Percentiles rank a stretch among this genome's conserved stretches.
Evolutionary conservation across 2,113 vertebrate genomes (phyloP).

Genomic region (Tychaedon coryphoeus): DNA sequence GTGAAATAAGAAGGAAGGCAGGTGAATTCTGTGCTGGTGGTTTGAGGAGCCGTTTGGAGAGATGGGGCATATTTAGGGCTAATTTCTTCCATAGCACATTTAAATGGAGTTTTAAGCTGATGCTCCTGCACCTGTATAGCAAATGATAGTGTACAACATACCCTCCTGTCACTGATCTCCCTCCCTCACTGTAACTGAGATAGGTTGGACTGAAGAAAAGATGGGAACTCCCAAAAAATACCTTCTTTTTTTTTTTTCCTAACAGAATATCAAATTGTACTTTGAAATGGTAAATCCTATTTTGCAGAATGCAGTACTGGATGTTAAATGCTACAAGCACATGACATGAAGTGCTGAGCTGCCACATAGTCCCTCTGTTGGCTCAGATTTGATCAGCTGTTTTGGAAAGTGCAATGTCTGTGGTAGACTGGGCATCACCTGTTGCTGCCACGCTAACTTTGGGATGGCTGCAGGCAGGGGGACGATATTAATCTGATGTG

Average conservation of each 20-base stretch:
- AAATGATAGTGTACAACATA: rapidly evolving
- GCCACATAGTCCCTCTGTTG: background rate
- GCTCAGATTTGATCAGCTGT: background rate
- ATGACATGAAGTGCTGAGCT: background rate
- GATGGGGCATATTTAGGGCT: background rate
- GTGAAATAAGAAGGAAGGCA: background rate
- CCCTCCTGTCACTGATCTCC: background rate
- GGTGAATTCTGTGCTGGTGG: background rate
- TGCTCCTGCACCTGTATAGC: background rate
- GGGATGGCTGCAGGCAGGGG: background rate
- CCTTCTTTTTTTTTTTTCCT: no score
- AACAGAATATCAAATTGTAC: background rate
- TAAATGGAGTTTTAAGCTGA: background rate
- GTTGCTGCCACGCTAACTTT: background rate
- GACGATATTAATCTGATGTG: background rate
- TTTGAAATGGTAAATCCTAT: background rate
- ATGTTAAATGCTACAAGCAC: background rate
- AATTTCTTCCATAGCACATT: background rate
- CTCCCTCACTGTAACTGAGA: background rate
- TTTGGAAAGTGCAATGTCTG: background rate
- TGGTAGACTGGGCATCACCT: background rate
- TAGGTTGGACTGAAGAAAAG: background rate
- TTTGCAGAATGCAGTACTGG: background rate
- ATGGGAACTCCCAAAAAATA: background rate
- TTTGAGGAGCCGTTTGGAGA: background rate